A percentile compares a stretch with the other conserved stretches of the same genome.
Conservation (phyloP, 2,797 vertebrate species). For the Cirrhinus molitorella region DNA sequence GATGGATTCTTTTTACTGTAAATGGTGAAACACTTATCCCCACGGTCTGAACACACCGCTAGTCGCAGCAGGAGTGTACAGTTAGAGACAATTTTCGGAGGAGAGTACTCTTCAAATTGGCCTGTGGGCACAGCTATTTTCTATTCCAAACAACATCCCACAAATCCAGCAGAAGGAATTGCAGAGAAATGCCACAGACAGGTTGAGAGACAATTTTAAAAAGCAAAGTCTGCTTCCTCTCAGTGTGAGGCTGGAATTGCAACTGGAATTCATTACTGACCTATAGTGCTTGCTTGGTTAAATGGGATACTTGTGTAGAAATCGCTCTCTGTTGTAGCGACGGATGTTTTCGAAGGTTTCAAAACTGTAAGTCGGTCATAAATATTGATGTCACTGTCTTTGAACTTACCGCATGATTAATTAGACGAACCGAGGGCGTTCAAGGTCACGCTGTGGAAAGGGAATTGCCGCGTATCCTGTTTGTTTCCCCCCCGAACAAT, state of each 20-base stretch:
- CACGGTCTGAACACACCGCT: constrained; percentile 44
- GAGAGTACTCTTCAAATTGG: constrained; percentile 51
- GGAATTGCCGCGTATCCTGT: constrained; percentile 57
- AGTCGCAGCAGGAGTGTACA: constrained; percentile 36
- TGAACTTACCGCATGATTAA: constrained; percentile 60
- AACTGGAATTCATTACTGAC: constrained; percentile 25
- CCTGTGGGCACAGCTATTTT: constrained; percentile 61
- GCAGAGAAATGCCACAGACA: constrained; percentile 48
- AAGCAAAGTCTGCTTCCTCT: constrained; percentile 24
- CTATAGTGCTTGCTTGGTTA: constrained; percentile 18
- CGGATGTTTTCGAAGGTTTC: background rate
- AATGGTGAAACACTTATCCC: constrained; percentile 37
- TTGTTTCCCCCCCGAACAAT: constrained; percentile 56
- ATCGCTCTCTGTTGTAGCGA: background rate
- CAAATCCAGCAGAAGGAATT: constrained; percentile 53
- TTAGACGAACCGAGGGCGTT: constrained; percentile 47
- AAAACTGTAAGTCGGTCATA: background rate
- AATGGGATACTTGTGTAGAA: background rate
- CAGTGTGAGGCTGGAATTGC: constrained; percentile 35
- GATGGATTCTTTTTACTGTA: constrained; percentile 46
- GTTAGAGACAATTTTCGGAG: constrained; percentile 51
- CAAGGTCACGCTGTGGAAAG: constrained; percentile 51
- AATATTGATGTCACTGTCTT: constrained; percentile 37
- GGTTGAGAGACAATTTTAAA: constrained; percentile 51
- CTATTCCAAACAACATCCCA: constrained; percentile 58